These are phyloP conservation scores for Helicoverpa assulta DNA, from an alignment of 2,888 invertebrate species.

Conservation along the genomic window DNA sequence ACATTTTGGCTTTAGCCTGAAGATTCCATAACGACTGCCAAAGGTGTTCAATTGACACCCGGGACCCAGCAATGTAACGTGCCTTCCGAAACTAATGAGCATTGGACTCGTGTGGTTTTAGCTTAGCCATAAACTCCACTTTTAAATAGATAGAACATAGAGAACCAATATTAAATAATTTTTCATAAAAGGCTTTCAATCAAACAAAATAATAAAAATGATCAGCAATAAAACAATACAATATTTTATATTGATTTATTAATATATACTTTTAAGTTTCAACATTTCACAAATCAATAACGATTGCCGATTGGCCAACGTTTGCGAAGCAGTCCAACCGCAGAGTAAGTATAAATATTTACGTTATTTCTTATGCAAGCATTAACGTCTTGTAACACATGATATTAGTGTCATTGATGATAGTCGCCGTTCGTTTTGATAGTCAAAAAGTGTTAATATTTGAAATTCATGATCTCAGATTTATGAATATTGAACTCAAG, in stretches of 20 bases:
- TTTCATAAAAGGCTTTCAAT: too few relatives aligned
- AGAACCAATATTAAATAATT: too few relatives aligned
- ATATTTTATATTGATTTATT: constrained; percentile 54
- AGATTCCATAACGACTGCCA: too few relatives aligned
- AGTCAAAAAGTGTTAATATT: background rate
- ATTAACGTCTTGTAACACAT: background rate
- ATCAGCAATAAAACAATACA: constrained; percentile 30
- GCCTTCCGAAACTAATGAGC: too few relatives aligned
- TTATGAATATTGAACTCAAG: too few relatives aligned
- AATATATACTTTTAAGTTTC: constrained; percentile 41
- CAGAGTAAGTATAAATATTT: constrained; percentile 53
- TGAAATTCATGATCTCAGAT: background rate
- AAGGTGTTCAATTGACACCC: too few relatives aligned
- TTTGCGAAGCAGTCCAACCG: constrained; percentile 27
- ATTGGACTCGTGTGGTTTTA: too few relatives aligned
- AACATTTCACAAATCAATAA: constrained; percentile 50
- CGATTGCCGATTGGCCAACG: constrained; percentile 13
- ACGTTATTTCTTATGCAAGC: constrained; percentile 6
- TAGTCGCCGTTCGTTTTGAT: background rate
- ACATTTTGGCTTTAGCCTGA: too few relatives aligned
- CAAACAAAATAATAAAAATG: too few relatives aligned
- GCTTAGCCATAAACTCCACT: too few relatives aligned
- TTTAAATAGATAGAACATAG: too few relatives aligned
- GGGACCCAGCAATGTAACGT: too few relatives aligned
- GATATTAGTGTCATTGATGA: constrained; percentile 2